phyloP scores from a whole-genome alignment of 1,140 invertebrate species.

The Nylanderia fulva region DNA sequence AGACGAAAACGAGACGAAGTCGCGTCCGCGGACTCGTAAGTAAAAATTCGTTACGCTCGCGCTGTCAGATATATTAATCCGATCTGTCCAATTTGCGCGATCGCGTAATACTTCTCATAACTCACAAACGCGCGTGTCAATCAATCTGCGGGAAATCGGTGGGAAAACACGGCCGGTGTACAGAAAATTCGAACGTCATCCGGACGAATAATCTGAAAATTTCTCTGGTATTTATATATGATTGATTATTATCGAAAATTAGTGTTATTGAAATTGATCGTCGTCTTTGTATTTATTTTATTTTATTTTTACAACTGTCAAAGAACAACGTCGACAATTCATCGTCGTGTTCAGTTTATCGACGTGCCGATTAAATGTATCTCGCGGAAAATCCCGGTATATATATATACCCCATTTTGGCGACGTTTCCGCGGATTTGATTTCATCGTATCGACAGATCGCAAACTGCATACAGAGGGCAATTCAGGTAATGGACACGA shows the following conservation, averaged over 20 bases:
- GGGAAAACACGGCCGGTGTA: neutral
- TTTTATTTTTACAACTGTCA: no score
- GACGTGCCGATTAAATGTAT: neutral
- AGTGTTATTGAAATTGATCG: constrained; percentile 17
- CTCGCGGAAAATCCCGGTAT: constrained; percentile 2
- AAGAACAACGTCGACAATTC: constrained; percentile 8
- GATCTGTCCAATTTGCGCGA: constrained; percentile 14
- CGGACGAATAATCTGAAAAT: neutral
- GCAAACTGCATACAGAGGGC: constrained; percentile 8
- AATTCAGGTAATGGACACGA: neutral
- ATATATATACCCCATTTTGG: constrained; percentile 14
- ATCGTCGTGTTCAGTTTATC: constrained; percentile 9
- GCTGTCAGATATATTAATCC: constrained; percentile 1
- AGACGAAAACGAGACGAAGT: constrained; percentile 29
- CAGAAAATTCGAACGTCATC: neutral
- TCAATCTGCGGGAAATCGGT: constrained; percentile 6
- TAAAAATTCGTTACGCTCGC: constrained; percentile 31
- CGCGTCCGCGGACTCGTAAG: neutral
- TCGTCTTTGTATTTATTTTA: no score
- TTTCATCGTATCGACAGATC: constrained; percentile 21
- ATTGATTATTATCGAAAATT: constrained; percentile 36
- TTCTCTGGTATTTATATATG: neutral
- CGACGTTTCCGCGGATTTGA: neutral
- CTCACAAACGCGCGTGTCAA: no score
- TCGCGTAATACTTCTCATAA: neutral